Percentiles rank a stretch among this genome's conserved stretches.
Conservation (phyloP, 64 coral and sea anemone species). For the Stylophora pistillata region DNA sequence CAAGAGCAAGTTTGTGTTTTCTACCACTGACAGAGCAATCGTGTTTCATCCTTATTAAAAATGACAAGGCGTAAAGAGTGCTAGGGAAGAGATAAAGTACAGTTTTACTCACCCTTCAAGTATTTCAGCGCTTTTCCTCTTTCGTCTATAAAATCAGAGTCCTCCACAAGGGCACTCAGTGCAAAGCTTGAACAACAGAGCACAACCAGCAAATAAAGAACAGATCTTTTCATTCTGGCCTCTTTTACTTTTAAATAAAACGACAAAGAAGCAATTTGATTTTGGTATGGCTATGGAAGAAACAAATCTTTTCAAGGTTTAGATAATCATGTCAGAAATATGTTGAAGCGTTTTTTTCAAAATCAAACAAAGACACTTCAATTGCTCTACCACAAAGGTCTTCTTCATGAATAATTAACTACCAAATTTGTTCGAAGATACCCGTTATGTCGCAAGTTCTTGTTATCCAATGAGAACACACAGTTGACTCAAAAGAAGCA, state of each 20-base stretch:
- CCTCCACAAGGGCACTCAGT: not conserved
- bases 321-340: slow-evolving; percentile 20
- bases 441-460: slow-evolving; percentile 19
- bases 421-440: not conserved
- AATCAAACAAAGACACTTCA: not conserved
- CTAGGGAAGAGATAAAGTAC: not conserved
- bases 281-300: not conserved
- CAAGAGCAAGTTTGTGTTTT: not conserved
- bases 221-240: not conserved
- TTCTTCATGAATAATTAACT: slow-evolving; percentile 27
- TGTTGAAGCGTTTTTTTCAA: slow-evolving; percentile 10
- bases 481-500: not conserved
- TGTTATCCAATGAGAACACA: slow-evolving; percentile 9
- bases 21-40: not conserved
- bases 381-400: not conserved
- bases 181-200: slow-evolving; percentile 1
- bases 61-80: not conserved
- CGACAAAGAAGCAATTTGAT: not conserved
- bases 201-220: slow-evolving; percentile 7
- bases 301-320: not conserved
- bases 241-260: not conserved
- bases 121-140: slow-evolving; percentile 22
- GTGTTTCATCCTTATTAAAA: not conserved
- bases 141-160: slow-evolving; percentile 34
- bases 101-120: not conserved